Evolutionary conservation across 2,797 vertebrate species (phyloP), one percentile per base, ranked within the genome.

Genomic region (Arrhamphus sclerolepis): DNA sequence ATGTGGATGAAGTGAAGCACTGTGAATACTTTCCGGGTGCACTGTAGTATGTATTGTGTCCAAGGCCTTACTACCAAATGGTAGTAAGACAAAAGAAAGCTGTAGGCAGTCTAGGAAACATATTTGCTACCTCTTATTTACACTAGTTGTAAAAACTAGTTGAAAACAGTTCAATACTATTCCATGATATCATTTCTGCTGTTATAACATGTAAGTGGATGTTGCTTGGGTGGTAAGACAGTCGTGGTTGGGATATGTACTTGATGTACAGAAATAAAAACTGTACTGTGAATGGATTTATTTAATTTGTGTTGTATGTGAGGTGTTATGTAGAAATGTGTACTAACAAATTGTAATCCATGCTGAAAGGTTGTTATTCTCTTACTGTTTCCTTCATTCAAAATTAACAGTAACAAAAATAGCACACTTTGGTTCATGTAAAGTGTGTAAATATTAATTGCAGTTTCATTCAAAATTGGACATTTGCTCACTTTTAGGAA

Each of bases 61-160:
- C 11, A 26, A 16, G 11, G 11, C 11, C 34, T 14, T 16, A 16
- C 38, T 46, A 20, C 31, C 28, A 46, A 46, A 52, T 28, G 20
- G 10, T 28, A 22, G 24, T 9, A 16, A 34, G 34, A 31, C 5
- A 38, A 57, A 46, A 18, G 34, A 5, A 58, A 63, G 8, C 16
- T 41, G 1, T 7, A 28, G 13, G 1, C 22, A 24, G 28, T 29
- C 20, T 13, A 46, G 29, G 44, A 57, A 51, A 6, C 29, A 18
- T 17, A 17, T 55, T 31, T 46, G 16, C 21, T 40, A 4, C 38
- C 46, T 50, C 24, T 57, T 11, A 20, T 63, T 46, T 29, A 31
- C 20, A 48, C 8, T 49, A 43, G 3, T 39, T 39, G 10, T 46
- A 31, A 56, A 49, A 17, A 38, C n/a, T 28, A 1, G 56, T 44